These are phyloP conservation scores for Brienomyrus longianalis DNA, from an alignment of 2,113 vertebrate genomes.

Conservation along the genomic window DNA sequence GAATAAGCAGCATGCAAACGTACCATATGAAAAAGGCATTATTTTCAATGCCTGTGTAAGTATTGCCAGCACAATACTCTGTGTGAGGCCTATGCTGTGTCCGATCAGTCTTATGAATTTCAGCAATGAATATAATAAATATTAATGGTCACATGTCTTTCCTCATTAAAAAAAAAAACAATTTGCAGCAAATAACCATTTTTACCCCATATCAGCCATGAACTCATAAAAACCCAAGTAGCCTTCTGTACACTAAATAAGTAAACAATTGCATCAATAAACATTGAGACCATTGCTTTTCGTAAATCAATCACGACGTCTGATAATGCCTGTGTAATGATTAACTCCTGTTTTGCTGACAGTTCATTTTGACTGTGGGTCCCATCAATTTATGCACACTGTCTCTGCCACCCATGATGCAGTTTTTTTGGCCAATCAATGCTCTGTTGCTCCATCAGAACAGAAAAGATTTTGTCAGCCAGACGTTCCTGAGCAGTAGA, in stretches of 20 bases:
- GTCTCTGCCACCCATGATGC: slow-evolving; percentile 37
- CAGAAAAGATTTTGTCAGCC: not conserved
- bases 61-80: not conserved
- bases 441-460: slow-evolving; percentile 35
- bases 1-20: not conserved
- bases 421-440: slow-evolving; percentile 34
- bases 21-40: not conserved
- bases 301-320: slow-evolving; percentile 71
- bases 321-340: slow-evolving; percentile 64
- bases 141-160: not conserved
- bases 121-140: not conserved
- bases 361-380: slow-evolving; percentile 52
- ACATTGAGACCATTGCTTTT: slow-evolving; percentile 56
- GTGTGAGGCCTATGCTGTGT: not conserved
- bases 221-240: slow-evolving; percentile 42
- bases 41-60: not conserved
- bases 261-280: slow-evolving; percentile 75
- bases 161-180: not conserved
- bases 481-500: not conserved
- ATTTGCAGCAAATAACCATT: not conserved
- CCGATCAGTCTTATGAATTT: not conserved
- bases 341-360: slow-evolving; percentile 71
- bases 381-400: slow-evolving; percentile 50
- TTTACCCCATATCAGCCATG: slow-evolving; percentile 17
- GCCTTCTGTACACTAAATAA: slow-evolving; percentile 56